These are phyloP conservation scores for Pteropus rufus DNA, from an alignment of 2,797 vertebrate genomes.

Conservation along the genomic window DNA sequence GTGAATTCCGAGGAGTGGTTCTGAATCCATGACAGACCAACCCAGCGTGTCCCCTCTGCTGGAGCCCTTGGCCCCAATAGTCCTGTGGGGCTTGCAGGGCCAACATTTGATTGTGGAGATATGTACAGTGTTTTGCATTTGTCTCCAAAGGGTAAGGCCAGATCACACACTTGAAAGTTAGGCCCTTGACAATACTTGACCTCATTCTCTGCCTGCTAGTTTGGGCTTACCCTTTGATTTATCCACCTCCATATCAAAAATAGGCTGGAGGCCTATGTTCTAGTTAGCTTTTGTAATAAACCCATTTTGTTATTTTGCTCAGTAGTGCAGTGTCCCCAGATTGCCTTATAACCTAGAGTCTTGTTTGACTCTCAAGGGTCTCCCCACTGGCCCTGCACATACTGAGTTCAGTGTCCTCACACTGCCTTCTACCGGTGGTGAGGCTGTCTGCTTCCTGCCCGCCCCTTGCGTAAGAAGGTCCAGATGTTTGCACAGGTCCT, in stretches of 20 bases:
- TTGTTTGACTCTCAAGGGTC: not conserved
- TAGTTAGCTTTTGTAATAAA: not conserved
- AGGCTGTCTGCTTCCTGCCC: no score
- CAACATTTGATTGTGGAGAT: not conserved
- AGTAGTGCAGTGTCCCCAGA: not conserved
- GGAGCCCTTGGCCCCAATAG: not conserved
- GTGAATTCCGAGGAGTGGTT: not conserved
- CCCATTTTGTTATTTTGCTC: not conserved
- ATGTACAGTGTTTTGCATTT: not conserved
- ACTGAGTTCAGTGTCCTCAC: not conserved
- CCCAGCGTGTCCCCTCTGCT: not conserved
- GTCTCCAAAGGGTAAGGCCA: not conserved
- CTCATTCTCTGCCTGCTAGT: not conserved
- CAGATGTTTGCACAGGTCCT: not conserved
- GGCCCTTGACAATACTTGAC: not conserved
- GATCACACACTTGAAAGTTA: not conserved
- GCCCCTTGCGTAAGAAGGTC: no score
- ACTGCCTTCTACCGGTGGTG: no score
- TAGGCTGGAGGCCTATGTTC: not conserved
- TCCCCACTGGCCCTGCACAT: not conserved
- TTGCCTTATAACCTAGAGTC: not conserved
- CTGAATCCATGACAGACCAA: not conserved
- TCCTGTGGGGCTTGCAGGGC: fast-evolving
- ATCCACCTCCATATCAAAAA: not conserved
- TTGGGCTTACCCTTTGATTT: not conserved